Percentiles rank a stretch among this genome's conserved stretches.
Conservation (phyloP, 2,797 vertebrate species). For the Myotis myotis region DNA sequence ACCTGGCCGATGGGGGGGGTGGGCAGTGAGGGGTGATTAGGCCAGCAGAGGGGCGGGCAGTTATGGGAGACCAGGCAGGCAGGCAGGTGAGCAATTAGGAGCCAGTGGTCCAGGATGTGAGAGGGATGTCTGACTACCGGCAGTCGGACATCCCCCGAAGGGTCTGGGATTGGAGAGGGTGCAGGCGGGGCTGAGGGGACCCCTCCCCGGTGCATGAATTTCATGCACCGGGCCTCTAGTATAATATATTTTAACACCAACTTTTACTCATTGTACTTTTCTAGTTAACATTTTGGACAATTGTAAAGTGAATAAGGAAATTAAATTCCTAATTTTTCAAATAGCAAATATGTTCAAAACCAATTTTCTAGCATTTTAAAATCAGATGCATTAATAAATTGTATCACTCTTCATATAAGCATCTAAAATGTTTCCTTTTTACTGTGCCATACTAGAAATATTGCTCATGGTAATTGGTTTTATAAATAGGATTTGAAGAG, state of each 20-base stretch:
- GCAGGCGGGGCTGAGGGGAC: no score
- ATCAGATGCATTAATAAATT: neutral
- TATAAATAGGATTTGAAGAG: neutral
- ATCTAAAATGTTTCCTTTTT: conserved; percentile 20
- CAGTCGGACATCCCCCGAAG: no score
- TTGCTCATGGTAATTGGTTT: neutral
- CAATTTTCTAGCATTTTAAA: conserved; percentile 15
- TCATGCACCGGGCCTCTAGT: neutral
- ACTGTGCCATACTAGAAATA: neutral
- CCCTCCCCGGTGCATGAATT: no score
- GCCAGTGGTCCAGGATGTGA: no score
- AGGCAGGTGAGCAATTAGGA: no score
- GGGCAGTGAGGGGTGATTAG: no score
- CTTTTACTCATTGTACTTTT: neutral
- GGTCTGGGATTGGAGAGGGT: no score
- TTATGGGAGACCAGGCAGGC: no score
- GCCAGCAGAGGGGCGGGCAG: no score
- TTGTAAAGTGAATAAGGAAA: conserved; percentile 28
- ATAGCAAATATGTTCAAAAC: neutral
- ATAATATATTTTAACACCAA: conserved; percentile 18
- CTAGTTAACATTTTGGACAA: neutral
- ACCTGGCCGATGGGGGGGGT: no score
- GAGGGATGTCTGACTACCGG: no score
- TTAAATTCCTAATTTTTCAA: conserved; percentile 21
- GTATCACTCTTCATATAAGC: neutral